phyloP scores from a whole-genome alignment of 2,113 vertebrate species.

The Microtus pennsylvanicus region DNA sequence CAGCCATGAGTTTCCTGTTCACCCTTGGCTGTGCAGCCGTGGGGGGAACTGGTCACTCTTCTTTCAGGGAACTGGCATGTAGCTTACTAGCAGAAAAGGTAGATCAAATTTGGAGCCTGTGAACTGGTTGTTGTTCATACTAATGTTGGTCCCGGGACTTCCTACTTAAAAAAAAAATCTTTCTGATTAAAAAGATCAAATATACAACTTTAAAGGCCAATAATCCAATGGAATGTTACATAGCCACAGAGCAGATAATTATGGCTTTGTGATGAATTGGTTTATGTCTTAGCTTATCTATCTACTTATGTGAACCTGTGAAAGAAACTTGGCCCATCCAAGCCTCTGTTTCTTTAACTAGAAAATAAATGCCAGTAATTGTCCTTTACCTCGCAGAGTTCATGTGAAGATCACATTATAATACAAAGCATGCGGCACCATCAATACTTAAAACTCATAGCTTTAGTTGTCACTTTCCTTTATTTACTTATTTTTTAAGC shows the following conservation, averaged over 20 bases:
- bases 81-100: not conserved
- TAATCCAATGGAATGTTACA: not conserved
- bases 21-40: not conserved
- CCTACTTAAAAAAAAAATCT: not conserved
- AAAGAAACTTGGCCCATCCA: not conserved
- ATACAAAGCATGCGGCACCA: not conserved
- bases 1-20: not conserved
- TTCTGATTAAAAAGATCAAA: slow-evolving; percentile 17
- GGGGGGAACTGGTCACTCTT: not conserved
- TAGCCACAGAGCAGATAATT: not conserved
- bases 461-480: not conserved
- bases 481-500: not conserved
- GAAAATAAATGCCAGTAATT: not conserved
- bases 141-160: not conserved
- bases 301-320: not conserved
- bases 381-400: not conserved
- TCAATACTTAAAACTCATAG: not conserved
- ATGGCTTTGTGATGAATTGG: not conserved
- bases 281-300: not conserved
- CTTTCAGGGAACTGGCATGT: not conserved
- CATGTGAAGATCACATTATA: not conserved
- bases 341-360: not conserved
- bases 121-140: not conserved
- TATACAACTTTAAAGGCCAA: not conserved
- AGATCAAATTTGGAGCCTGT: not conserved